phyloP scores from a whole-genome alignment of 2,888 invertebrate genomes.

The Chalcosyrphus nemorum region DNA sequence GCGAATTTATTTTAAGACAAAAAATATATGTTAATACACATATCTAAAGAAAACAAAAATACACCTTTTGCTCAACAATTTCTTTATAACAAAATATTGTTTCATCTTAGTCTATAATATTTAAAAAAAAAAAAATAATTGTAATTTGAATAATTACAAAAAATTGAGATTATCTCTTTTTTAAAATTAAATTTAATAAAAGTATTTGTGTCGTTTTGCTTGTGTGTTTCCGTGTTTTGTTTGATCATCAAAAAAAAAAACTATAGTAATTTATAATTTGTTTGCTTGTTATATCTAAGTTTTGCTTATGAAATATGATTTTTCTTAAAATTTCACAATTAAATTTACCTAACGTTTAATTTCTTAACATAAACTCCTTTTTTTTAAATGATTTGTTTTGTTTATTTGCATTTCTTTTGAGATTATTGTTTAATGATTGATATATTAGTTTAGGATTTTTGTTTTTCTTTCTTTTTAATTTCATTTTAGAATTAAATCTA shows the following conservation, averaged over 20 bases:
- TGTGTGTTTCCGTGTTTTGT: slow-evolving; percentile 50
- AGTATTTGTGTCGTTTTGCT: slow-evolving; percentile 60
- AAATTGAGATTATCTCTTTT: slow-evolving; percentile 35
- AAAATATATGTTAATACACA: slow-evolving; percentile 45
- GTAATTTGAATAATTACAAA: slow-evolving; percentile 6
- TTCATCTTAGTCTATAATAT: slow-evolving; percentile 16
- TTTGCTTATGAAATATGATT: slow-evolving; percentile 49
- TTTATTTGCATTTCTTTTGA: slow-evolving; percentile 38
- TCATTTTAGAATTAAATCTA: slow-evolving; percentile 51
- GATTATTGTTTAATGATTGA: slow-evolving; percentile 68
- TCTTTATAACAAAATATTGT: slow-evolving; percentile 33
- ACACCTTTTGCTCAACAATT: slow-evolving; percentile 22
- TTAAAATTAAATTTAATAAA: slow-evolving; percentile 25
- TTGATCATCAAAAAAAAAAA: slow-evolving; percentile 64
- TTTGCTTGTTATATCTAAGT: slow-evolving; percentile 36
- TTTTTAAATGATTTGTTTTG: slow-evolving; percentile 45
- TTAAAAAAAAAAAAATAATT: neutral
- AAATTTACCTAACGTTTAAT: slow-evolving; percentile 58
- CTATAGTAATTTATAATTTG: slow-evolving; percentile 53
- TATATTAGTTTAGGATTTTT: slow-evolving; percentile 67
- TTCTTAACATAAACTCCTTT: slow-evolving; percentile 50
- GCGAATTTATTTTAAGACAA: slow-evolving; percentile 35
- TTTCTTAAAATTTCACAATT: slow-evolving; percentile 50
- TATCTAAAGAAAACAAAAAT: slow-evolving; percentile 5
- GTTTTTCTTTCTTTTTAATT: slow-evolving; percentile 54